These are phyloP conservation scores for Siphonodentalium dalli DNA, from an alignment of 2,888 invertebrate species.

Conservation along the genomic window DNA sequence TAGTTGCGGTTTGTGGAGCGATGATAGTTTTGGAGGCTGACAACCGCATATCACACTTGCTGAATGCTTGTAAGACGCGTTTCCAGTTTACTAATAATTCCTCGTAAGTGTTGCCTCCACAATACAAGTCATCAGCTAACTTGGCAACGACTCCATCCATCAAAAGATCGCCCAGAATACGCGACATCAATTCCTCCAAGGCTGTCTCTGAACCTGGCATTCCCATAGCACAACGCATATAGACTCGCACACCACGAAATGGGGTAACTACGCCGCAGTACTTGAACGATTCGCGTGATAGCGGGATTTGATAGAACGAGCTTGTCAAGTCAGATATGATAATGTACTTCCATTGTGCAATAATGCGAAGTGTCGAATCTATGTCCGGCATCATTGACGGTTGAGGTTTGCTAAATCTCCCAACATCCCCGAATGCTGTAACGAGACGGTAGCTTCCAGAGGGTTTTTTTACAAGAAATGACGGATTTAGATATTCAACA, in stretches of 20 bases:
- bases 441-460: conserved; percentile 12
- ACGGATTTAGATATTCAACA: conserved; percentile 28
- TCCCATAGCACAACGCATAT: conserved; percentile 28
- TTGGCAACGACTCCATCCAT: conserved; percentile 27
- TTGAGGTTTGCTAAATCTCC: conserved; percentile 22
- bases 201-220: conserved; percentile 33
- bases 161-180: conserved; percentile 26
- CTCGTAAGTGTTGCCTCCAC: conserved; percentile 24
- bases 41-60: conserved; percentile 16
- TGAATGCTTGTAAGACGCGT: conserved; percentile 22
- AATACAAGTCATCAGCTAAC: conserved; percentile 32
- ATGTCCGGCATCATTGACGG: conserved; percentile 29
- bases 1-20: conserved; percentile 20
- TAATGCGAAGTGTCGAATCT: conserved; percentile 16
- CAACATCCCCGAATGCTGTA: conserved; percentile 27
- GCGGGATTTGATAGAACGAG: conserved; percentile 37
- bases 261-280: conserved; percentile 24
- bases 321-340: conserved; percentile 29
- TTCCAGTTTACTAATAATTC: conserved; percentile 21
- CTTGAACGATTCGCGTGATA: conserved; percentile 20
- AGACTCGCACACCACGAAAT: conserved; percentile 13
- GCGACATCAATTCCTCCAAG: conserved; percentile 34
- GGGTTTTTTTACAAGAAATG: conserved; percentile 6
- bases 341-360: conserved; percentile 33
- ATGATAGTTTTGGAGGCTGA: conserved; percentile 28